These are phyloP conservation scores for Stigmatopora argus DNA, from an alignment of 2,113 vertebrate genomes.

Conservation along the genomic window DNA sequence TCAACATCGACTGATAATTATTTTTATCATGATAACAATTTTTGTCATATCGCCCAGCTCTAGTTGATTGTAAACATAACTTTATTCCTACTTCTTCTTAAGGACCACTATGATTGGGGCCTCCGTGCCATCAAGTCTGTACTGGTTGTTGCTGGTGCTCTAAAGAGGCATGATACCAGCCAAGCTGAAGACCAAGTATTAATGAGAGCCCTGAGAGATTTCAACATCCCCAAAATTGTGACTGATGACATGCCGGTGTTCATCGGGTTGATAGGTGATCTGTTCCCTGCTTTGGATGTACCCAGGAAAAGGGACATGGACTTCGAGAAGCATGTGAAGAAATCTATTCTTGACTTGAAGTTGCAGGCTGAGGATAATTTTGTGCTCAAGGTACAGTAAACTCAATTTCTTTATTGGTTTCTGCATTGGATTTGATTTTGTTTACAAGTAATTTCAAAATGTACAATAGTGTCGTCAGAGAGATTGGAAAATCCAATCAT, in stretches of 20 bases:
- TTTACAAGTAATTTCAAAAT: conserved; percentile 23
- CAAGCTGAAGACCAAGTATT: conserved; percentile 90
- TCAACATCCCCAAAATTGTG: conserved; percentile 92
- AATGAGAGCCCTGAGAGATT: conserved; percentile 91
- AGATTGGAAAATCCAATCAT: conserved; percentile 39
- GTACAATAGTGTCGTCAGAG: not conserved
- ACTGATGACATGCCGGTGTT: conserved; percentile 90
- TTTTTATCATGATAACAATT: no score
- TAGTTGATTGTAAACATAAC: not conserved
- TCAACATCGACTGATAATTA: no score
- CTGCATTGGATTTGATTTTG: conserved; percentile 26
- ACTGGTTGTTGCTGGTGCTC: conserved; percentile 86
- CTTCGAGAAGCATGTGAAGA: conserved; percentile 80
- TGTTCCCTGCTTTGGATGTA: conserved; percentile 86
- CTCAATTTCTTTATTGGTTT: not conserved
- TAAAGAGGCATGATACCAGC: conserved; percentile 82
- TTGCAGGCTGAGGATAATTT: conserved; percentile 94
- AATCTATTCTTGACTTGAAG: conserved; percentile 81
- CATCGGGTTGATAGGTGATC: conserved; percentile 86
- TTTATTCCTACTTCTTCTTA: not conserved
- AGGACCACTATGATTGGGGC: conserved; percentile 99
- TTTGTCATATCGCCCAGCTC: no score
- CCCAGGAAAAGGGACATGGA: conserved; percentile 79
- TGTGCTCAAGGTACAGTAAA: conserved; percentile 85
- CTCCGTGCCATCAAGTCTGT: conserved; percentile 93